Evolutionary conservation across 2,113 vertebrate species (phyloP).

Genomic region (Stigmatopora argus): DNA sequence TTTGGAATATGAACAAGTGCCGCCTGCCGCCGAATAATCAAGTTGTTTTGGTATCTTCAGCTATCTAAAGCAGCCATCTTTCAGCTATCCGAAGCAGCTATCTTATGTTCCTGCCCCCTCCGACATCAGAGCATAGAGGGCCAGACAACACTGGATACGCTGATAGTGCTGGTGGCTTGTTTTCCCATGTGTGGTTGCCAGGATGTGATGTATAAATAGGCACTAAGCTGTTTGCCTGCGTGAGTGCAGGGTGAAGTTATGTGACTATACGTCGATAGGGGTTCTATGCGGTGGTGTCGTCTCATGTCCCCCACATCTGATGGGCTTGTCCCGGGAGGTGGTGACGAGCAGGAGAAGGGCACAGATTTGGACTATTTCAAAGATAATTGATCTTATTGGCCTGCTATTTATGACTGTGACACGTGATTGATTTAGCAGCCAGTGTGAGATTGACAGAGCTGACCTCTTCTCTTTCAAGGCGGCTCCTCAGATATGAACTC

Average conservation of each 20-base stretch:
- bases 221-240: slow-evolving; percentile 48
- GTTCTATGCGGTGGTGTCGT: slow-evolving; percentile 37
- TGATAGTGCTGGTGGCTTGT: slow-evolving; percentile 62
- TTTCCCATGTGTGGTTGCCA: slow-evolving; percentile 66
- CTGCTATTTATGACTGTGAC: slow-evolving; percentile 67
- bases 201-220: slow-evolving; percentile 69
- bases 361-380: slow-evolving; percentile 65
- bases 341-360: slow-evolving; percentile 65
- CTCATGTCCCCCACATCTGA: slow-evolving; percentile 58
- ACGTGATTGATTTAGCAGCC: slow-evolving; percentile 61
- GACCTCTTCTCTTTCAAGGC: slow-evolving; percentile 50
- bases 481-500: slow-evolving; percentile 57
- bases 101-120: slow-evolving; percentile 55
- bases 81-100: slow-evolving; percentile 62
- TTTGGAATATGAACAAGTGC: slow-evolving; percentile 58
- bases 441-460: slow-evolving; percentile 41
- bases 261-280: slow-evolving; percentile 56
- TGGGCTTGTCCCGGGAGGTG: slow-evolving; percentile 57
- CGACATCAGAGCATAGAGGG: slow-evolving; percentile 49
- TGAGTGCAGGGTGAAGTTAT: slow-evolving; percentile 57
- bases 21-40: slow-evolving; percentile 54
- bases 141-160: slow-evolving; percentile 59
- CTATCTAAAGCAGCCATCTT: slow-evolving; percentile 67
- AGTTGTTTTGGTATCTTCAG: slow-evolving; percentile 59
- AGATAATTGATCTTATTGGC: slow-evolving; percentile 72